Conservation (phyloP, 35 echinoderm and acorn worm species). For the Hemicentrotus pulcherrimus region DNA sequence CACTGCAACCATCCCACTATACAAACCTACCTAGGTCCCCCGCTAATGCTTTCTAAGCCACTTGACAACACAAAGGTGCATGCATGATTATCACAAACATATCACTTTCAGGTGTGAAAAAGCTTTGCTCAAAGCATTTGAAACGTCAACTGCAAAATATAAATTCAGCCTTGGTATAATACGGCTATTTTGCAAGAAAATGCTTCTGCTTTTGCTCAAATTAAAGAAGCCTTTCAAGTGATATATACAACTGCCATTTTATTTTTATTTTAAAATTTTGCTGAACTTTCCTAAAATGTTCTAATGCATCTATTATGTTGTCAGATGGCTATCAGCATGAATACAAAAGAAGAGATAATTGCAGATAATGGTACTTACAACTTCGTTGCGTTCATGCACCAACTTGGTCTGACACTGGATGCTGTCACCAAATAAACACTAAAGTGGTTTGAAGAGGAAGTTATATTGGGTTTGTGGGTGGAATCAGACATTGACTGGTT, state of each 20-base stretch:
- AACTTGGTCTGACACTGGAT: constrained; percentile 41
- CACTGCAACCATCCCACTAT: constrained; percentile 44
- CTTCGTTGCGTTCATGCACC: constrained; percentile 21
- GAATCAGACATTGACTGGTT: background rate
- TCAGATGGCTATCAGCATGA: constrained; percentile 35
- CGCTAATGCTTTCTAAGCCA: constrained; percentile 14
- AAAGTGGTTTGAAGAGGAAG: constrained; percentile 43
- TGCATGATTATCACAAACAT: background rate
- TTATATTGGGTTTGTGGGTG: constrained; percentile 10
- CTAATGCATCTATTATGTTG: constrained; percentile 36
- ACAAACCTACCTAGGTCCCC: background rate
- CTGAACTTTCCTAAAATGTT: background rate
- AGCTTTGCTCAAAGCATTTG: constrained; percentile 1
- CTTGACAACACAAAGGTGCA: constrained; percentile 34
- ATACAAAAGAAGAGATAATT: background rate
- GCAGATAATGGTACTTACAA: constrained; percentile 46
- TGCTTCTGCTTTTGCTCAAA: constrained; percentile 10
- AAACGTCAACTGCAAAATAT: constrained; percentile 4
- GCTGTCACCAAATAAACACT: constrained; percentile 45
- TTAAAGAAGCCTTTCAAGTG: constrained; percentile 1
- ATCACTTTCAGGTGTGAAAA: constrained; percentile 20
- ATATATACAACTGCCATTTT: background rate
- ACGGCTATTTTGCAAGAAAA: background rate
- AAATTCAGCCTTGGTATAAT: background rate
- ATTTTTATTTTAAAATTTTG: background rate